Conservation (phyloP, 2,888 invertebrate genomes). For the Agonopterix arenella region DNA sequence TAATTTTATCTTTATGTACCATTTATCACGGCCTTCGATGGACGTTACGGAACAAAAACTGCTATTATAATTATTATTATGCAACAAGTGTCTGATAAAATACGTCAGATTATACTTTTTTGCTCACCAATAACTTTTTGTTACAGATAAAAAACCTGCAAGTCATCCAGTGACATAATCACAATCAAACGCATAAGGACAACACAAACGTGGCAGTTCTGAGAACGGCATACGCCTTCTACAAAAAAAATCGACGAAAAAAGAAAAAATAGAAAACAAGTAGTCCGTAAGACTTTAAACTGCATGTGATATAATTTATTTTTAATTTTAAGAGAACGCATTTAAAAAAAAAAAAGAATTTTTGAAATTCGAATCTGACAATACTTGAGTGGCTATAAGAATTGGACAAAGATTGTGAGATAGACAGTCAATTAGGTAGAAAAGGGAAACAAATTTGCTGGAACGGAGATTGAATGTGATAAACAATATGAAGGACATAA, state of each 20-base stretch:
- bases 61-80: too few relatives aligned
- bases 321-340: constrained; percentile 14
- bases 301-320: constrained; percentile 60
- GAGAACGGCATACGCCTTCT: not conserved
- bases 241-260: not conserved
- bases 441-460: constrained; percentile 15
- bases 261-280: constrained; percentile 4
- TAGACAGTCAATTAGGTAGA: constrained; percentile 2
- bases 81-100: too few relatives aligned
- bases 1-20: too few relatives aligned
- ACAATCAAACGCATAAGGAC: not conserved
- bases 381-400: constrained; percentile 16
- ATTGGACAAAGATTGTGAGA: constrained; percentile 18
- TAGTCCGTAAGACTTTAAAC: constrained; percentile 70
- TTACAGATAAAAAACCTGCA: too few relatives aligned
- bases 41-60: too few relatives aligned
- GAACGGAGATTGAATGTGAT: constrained; percentile 23
- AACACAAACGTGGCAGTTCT: not conserved
- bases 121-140: too few relatives aligned
- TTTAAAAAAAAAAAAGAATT: constrained; percentile 19
- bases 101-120: too few relatives aligned
- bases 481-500: constrained; percentile 51
- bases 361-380: constrained; percentile 11
- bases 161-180: not conserved
- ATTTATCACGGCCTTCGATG: too few relatives aligned